Base-by-base conservation (phyloP, 2,888 invertebrate species). In the Rhopalosiphum nymphaeae region DNA sequence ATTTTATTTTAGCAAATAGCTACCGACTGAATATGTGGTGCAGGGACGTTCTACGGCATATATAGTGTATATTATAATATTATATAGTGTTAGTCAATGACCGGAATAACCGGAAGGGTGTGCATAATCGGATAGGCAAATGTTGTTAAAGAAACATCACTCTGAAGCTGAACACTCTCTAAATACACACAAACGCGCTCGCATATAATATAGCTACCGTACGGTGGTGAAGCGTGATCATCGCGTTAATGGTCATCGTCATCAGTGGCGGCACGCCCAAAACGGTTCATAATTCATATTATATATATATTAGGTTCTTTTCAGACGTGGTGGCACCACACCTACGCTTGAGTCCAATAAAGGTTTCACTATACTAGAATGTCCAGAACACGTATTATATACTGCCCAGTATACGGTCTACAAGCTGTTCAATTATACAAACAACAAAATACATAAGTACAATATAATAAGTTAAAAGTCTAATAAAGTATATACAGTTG, bases 261-360 rank as follows among this genome's bases (percentile, higher is more conserved):
- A 26, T 49, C 46, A 16, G n/a, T 10, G 16, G 49, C 13, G 90
- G 36, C 84, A 91, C 84, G 42, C 84, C 67, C 90, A 67, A 78
- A 78, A 86, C 36, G 1, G n/a, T 16, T 21, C 29, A 89, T 57
- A 57, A 29, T 16, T 7, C 61, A 61, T 21, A n/a, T n/a, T 78
- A 26, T 91, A 25, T 26, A 13, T 13, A 42, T 26, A 57, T 26
- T 89, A 36, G 88, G n/a, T 90, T 46, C 67, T 56, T 16, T 36
- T 29, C 56, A 91, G 56, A 56, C 84, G 29, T 42, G 53, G 53
- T 85, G 84, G 91, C 91, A 91, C 78, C 91, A 84, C 78, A 84
- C 91, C 91, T 78, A 26, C 42, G 9, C 49, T 36, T 0, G 89
- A 13, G 88, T 61, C 26, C n/a, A 7, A 2, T 44, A 42, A 89